A percentile compares a stretch with the other conserved stretches of the same genome.
phyloP scores from a whole-genome alignment of 2,888 invertebrate genomes.

The Dolichopus griseipennis region DNA sequence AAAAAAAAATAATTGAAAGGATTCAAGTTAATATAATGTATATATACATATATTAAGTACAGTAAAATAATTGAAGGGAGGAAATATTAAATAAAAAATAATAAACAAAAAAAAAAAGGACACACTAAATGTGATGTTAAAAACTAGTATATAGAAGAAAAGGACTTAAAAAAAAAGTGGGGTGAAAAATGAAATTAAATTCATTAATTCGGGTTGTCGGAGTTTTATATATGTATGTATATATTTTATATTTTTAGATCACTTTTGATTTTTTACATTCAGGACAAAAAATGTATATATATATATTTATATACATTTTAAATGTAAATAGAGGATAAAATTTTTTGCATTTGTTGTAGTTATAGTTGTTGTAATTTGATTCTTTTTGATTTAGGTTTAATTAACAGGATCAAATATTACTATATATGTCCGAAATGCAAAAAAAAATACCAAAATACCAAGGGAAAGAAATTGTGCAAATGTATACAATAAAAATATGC shows the following conservation, averaged over 20 bases:
- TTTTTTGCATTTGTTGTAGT: not conserved
- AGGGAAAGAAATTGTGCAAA: no score
- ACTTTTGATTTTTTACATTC: not conserved
- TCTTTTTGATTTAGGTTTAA: not conserved
- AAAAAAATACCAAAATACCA: no score
- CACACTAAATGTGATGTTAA: not conserved
- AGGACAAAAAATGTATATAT: no score
- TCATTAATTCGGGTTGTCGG: not conserved
- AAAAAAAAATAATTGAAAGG: not conserved
- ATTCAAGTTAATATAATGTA: not conserved
- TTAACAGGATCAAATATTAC: conserved; percentile 4
- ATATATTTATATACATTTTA: no score
- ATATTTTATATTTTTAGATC: not conserved
- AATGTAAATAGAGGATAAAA: no score
- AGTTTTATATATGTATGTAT: no score
- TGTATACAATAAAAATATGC: no score
- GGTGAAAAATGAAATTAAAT: no score
- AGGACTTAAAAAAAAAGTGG: not conserved
- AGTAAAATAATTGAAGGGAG: not conserved
- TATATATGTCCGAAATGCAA: not conserved
- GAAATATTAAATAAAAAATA: not conserved
- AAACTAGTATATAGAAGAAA: not conserved
- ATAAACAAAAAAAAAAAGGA: not conserved
- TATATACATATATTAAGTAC: not conserved
- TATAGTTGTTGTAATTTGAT: not conserved